Percentiles rank a stretch among this genome's conserved stretches.
Conservation (phyloP, 2,888 invertebrate species). For the Eilema griseolum region DNA sequence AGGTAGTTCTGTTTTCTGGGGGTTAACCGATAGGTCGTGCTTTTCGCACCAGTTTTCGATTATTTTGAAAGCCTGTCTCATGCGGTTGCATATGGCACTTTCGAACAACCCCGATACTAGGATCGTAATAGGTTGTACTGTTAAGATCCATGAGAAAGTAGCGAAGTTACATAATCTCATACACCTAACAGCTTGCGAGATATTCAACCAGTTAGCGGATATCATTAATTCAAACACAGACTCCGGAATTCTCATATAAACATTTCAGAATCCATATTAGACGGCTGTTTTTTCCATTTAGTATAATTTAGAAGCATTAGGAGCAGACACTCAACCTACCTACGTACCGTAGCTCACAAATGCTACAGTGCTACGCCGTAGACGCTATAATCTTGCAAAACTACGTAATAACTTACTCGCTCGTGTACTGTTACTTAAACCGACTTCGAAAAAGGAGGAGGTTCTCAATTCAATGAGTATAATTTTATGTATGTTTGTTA, state of each 20-base stretch:
- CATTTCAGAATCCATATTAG: background rate
- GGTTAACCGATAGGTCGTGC: no score
- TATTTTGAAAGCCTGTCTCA: no score
- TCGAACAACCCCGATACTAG: no score
- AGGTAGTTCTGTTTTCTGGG: no score
- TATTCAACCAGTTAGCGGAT: background rate
- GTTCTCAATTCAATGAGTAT: no score
- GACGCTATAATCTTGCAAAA: background rate
- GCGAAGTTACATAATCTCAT: background rate
- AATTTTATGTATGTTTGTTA: no score
- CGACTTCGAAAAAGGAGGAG: no score
- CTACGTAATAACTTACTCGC: background rate
- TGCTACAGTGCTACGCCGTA: slow-evolving; percentile 1
- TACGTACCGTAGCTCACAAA: background rate
- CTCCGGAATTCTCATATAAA: background rate
- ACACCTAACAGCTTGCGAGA: background rate
- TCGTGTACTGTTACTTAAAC: no score
- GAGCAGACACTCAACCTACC: background rate
- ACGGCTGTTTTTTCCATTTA: background rate
- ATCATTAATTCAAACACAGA: background rate
- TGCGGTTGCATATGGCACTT: no score
- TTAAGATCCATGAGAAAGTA: no score
- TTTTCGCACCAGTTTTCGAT: no score
- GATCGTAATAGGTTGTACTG: no score
- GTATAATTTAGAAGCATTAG: background rate